phyloP scores from a whole-genome alignment of 1,140 invertebrate genomes.

The Whitmania pigra region DNA sequence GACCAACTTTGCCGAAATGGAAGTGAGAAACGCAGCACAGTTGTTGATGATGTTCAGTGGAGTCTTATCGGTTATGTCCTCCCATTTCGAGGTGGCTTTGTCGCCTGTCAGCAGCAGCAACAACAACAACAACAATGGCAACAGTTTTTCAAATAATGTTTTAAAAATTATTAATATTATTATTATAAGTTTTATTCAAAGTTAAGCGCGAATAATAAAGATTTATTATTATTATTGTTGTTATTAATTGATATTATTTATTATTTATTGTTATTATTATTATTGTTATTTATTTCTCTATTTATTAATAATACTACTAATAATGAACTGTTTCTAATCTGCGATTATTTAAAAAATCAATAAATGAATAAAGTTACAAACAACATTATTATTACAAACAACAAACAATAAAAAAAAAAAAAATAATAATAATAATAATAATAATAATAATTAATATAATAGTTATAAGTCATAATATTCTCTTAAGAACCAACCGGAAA shows the following conservation, averaged over 20 bases:
- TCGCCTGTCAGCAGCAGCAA: constrained; percentile 50
- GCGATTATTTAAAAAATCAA: not conserved
- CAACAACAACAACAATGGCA: not conserved
- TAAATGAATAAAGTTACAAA: not conserved
- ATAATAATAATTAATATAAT: constrained; percentile 4
- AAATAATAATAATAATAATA: constrained; percentile 11
- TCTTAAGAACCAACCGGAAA: not conserved
- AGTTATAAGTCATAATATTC: not conserved
- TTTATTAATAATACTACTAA: too few species aligned
- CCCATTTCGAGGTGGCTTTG: constrained; percentile 89
- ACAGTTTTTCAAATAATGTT: too few species aligned
- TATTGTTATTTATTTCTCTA: not conserved
- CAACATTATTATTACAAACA: not conserved
- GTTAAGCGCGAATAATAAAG: not conserved
- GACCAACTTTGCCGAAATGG: constrained; percentile 67
- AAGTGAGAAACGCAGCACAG: constrained; percentile 91
- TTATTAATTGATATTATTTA: too few species aligned
- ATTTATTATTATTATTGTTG: not conserved
- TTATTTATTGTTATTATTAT: not conserved
- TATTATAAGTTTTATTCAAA: not conserved
- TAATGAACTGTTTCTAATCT: not conserved
- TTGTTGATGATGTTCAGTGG: constrained; percentile 91
- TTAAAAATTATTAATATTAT: not conserved
- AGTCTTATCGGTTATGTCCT: constrained; percentile 94
- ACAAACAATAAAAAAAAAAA: constrained; percentile 3